phyloP scores from a whole-genome alignment of 1,140 invertebrate genomes.

The Cardiocondyla obscurior region DNA sequence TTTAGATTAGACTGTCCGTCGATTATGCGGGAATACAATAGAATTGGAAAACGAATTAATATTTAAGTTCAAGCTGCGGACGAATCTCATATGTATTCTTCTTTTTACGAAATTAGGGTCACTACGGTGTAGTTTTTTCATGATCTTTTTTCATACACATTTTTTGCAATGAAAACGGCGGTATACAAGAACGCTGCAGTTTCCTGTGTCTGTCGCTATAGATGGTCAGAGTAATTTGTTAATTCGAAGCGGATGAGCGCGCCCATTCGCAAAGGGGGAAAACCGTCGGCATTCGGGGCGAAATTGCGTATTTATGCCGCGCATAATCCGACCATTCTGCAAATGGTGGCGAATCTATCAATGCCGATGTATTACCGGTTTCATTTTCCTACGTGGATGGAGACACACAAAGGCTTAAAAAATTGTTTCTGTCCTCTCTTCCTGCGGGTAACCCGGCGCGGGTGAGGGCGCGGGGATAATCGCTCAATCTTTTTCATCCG shows the following conservation, averaged over 20 bases:
- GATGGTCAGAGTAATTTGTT: constrained; percentile 69
- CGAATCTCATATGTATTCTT: constrained; percentile 34
- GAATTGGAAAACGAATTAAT: constrained; percentile 15
- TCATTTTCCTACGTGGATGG: constrained; percentile 81
- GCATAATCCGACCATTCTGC: constrained; percentile 81
- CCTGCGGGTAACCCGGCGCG: constrained; percentile 26
- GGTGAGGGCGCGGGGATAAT: constrained; percentile 71
- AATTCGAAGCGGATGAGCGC: constrained; percentile 72
- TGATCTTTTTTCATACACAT: constrained; percentile 27
- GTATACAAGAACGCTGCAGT: constrained; percentile 34
- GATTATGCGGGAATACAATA: neutral
- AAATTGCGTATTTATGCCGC: constrained; percentile 82
- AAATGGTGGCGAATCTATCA: constrained; percentile 81
- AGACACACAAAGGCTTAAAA: constrained; percentile 79
- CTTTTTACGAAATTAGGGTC: constrained; percentile 32
- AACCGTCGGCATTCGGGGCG: constrained; percentile 64
- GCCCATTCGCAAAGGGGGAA: constrained; percentile 65
- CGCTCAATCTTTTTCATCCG: constrained; percentile 79
- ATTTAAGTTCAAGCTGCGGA: constrained; percentile 8
- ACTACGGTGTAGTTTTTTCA: constrained; percentile 17
- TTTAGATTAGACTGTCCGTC: neutral
- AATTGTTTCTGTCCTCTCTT: constrained; percentile 77
- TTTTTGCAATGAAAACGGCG: constrained; percentile 52
- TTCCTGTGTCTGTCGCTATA: constrained; percentile 64
- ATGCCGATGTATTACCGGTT: constrained; percentile 81